Conservation (phyloP, 2,113 vertebrate genomes). For the Dipodomys merriami region DNA sequence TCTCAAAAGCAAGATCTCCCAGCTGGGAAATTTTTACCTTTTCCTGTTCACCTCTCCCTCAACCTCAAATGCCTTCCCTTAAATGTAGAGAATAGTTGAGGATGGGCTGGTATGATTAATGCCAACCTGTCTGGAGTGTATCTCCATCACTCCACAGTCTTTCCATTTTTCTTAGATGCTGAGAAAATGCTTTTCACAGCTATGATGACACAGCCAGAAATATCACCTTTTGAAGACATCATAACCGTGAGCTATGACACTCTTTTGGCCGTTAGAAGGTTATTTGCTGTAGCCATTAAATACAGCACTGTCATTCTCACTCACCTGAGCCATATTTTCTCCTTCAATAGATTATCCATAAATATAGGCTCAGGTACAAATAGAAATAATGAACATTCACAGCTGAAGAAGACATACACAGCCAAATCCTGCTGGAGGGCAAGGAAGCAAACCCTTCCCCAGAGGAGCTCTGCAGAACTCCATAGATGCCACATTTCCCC, state of each 20-base stretch:
- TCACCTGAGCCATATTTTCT: constrained; percentile 81
- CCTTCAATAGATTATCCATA: constrained; percentile 81
- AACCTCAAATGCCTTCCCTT: constrained; percentile 22
- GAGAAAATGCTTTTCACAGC: constrained; percentile 83
- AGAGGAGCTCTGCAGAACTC: background rate
- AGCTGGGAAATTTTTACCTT: background rate
- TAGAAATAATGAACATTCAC: constrained; percentile 78
- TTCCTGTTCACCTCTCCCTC: background rate
- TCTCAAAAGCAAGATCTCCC: background rate
- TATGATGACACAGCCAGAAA: constrained; percentile 83
- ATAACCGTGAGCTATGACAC: constrained; percentile 82
- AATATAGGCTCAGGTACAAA: constrained; percentile 78
- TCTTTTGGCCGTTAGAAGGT: constrained; percentile 80
- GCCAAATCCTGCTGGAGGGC: constrained; percentile 25
- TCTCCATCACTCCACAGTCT: constrained; percentile 67
- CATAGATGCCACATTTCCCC: background rate
- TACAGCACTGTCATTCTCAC: constrained; percentile 79
- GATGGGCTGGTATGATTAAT: constrained; percentile 71
- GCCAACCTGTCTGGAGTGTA: constrained; percentile 41
- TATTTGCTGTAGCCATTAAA: constrained; percentile 82
- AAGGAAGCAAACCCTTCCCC: background rate
- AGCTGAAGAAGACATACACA: constrained; percentile 66
- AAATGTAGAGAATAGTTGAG: constrained; percentile 64
- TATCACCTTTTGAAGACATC: constrained; percentile 84
- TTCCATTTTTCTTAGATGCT: constrained; percentile 79